Base-by-base conservation (phyloP, 30 jellyfish, hydroid and myxozoan genomes). In the Aurelia sp. region DNA sequence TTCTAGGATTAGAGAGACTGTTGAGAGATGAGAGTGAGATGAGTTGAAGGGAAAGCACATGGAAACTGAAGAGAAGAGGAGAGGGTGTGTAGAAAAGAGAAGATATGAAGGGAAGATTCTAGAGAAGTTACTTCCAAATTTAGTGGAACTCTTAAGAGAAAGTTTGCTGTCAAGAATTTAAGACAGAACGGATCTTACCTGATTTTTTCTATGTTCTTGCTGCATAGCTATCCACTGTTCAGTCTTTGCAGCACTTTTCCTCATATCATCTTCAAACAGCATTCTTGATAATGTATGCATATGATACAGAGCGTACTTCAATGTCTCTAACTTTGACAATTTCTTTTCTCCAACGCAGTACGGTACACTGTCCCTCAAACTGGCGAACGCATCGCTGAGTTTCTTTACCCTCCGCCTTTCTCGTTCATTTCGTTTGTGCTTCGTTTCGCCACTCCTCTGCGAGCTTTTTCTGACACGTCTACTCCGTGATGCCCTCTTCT, bases 331-430 rank as follows among this genome's bases (percentile, higher is more conserved):
- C 74, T 88, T 88, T 3, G 97, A 88, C 11, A 68, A 84, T 74
- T 88, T 88, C 67, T 79, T 78, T 60, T 88, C 90, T 21, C 91
- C 97, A 19, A 69, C 80, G n/a, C 86, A 88, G 69, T 67, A 65
- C 18, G 97, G 97, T 60, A 88, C 97, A 33, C 93, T 62, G 88
- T 88, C 91, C 31, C 91, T 78, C 47, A 88, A 62, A 88, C 84
- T 88, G 59, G 40, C 59, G 62, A 88, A 88, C 41, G 97, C 97
- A 65, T 88, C 91, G 40, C 97, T 88, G 76, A 88, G 88, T 40
- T 88, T 88, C 68, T 78, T 79, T 82, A 88, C 97, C 74, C 97
- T 67, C 47, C 91, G 58, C 58, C 97, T 69, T 35, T 88, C 97
- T 51, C 97, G 51, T 75, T 88, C 97, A 70, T 88, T 88, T 79